These are phyloP conservation scores for Falco biarmicus DNA, from an alignment of 2,797 vertebrate genomes.

Conservation along the genomic window DNA sequence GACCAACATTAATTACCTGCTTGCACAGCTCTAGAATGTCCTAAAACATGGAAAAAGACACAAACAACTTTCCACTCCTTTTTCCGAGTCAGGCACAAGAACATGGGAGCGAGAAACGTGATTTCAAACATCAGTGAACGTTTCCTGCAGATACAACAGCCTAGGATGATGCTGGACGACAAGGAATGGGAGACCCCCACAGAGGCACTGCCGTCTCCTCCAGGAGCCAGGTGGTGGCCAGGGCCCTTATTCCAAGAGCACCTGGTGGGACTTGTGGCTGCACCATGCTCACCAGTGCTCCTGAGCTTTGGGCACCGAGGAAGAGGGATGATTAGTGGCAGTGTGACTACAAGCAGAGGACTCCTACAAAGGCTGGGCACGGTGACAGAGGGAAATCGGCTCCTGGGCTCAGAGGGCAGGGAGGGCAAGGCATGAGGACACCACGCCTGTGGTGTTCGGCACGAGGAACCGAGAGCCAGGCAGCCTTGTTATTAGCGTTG, in stretches of 20 bases:
- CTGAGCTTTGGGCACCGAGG: background rate
- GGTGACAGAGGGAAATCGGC: background rate
- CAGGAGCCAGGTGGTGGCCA: background rate
- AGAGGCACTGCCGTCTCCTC: background rate
- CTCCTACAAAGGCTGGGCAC: background rate
- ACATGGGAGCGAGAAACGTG: rapidly evolving
- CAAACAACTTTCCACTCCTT: background rate
- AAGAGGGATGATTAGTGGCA: background rate
- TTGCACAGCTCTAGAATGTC: background rate
- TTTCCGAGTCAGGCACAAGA: background rate
- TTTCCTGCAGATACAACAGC: background rate
- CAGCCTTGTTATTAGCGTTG: background rate
- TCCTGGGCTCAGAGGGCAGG: background rate
- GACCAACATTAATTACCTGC: background rate
- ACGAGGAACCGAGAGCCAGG: rapidly evolving
- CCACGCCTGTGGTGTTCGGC: background rate
- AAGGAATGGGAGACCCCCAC: rapidly evolving
- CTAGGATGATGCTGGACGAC: background rate
- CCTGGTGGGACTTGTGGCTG: background rate
- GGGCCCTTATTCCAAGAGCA: background rate
- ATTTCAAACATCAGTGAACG: background rate
- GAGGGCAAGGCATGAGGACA: background rate
- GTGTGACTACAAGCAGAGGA: background rate
- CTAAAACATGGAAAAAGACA: background rate
- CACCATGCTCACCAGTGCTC: background rate